These are phyloP conservation scores for Dendrocopos noguchii DNA, from an alignment of 2,113 vertebrate species.

Conservation along the genomic window DNA sequence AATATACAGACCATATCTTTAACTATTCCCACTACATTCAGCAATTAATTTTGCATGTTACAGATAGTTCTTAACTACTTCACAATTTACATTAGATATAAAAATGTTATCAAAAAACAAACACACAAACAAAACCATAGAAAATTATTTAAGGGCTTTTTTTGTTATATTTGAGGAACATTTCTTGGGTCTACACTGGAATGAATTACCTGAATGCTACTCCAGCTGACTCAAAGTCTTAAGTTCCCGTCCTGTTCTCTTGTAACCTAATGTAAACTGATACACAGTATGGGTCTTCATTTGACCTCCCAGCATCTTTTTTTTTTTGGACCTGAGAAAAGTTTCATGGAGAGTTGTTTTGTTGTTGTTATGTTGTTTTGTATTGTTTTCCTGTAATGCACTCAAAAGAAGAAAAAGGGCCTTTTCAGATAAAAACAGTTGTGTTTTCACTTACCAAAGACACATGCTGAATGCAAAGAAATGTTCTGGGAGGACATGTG, in stretches of 20 bases:
- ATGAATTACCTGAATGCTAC: not conserved
- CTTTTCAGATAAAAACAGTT: not conserved
- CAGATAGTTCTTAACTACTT: not conserved
- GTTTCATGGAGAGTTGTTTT: not conserved
- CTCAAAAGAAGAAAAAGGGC: not conserved
- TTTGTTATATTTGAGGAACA: not conserved
- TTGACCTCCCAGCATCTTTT: not conserved
- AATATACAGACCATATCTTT: not conserved
- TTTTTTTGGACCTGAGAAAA: not conserved
- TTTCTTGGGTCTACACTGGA: not conserved
- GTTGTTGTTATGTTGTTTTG: too few relatives aligned
- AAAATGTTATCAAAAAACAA: not conserved
- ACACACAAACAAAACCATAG: not conserved
- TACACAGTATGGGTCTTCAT: not conserved
- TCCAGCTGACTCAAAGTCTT: not conserved
- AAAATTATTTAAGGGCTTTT: not conserved
- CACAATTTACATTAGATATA: not conserved
- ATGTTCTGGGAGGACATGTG: not conserved
- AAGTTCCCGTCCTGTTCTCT: not conserved
- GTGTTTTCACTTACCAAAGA: not conserved
- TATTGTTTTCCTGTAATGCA: not conserved
- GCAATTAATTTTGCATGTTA: not conserved
- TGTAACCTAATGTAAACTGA: not conserved
- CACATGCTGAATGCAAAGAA: rapidly evolving
- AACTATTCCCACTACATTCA: not conserved